Evolutionary conservation across 2,113 vertebrate species (phyloP), one percentile per base, ranked within the genome.

Genomic region (Odocoileus virginianus): DNA sequence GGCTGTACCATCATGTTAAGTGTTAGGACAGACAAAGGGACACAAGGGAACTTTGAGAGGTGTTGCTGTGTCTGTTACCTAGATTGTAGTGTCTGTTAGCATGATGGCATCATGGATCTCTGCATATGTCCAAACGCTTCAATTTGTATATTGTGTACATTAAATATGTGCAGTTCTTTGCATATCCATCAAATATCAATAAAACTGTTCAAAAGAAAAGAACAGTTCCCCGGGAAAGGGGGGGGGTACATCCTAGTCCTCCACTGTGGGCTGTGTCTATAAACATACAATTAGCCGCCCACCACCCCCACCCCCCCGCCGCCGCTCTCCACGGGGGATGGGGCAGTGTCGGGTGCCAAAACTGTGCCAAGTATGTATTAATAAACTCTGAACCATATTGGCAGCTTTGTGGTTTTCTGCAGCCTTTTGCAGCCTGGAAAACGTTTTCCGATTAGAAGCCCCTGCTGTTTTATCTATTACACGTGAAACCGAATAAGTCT

Each of bases 401-500:
- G 97, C 90, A 96, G 97, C 84, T 64, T 36, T 30, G 85, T 85
- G 92, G 95, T 67, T 97, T 94, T 92, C 90, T 94, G 84, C 25
- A 55, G 97, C 64, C 96, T 97, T 97, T 97, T 91, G 81, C 92
- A 92, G 88, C 97, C 95, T 93, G 78, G 94, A 90, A 96, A 96
- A 64, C 40, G 1, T 90, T 96, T 96, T 96, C 92, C 4, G 52
- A 86, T 96, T 55, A 96, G 96, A 87, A 96, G 76, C 60, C 88
- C 97, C 97, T 89, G 95, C 97, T 97, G 97, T 91, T 98, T 95
- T 79, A 91, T 96, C 95, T 96, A 45, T 98, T 94, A 90, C 95
- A n/a, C 76, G 96, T 55, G 95, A 97, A 96, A 97, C 90, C 57
- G 12, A 95, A 6, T 96, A 55, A 92, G 96, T 58, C 97, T 86